Evolutionary conservation across 2,113 vertebrate genomes (phyloP), one percentile per base, ranked within the genome.

Genomic region (Dendrocopos noguchii): DNA sequence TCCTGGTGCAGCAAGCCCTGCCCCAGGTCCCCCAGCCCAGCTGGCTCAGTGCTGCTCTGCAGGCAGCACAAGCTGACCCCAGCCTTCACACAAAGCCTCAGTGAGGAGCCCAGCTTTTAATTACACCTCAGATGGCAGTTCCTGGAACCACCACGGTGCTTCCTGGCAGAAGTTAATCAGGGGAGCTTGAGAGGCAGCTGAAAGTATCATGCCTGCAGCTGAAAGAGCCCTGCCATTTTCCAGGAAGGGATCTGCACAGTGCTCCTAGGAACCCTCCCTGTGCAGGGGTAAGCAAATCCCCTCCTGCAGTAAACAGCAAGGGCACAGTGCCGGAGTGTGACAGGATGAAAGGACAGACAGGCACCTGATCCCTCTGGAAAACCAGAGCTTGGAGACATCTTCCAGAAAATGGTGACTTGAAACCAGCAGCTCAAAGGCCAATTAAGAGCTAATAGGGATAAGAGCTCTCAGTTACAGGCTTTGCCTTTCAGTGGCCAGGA

Each of bases 351-450:
- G 92, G 91, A 83, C 84, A 90, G 1, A 1, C 77, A 1, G 95
- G 93, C 84, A 94, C 84, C 86, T 55, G 92, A 92, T 90, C 92
- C 80, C 39, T 29, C 80, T 90, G 85, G 82, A 95, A 88, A 95
- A 68, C 24, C 2, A 7, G 19, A 93, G 74, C 84, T 71, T 83
- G 88, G 76, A 82, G 77, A 39, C 80, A 34, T 71, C 92, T 91
- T 76, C 94, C 92, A 87, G 83, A 91, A 92, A 86, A 61, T 9
- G 46, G 89, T 18, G 83, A 96, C 93, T 82, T 91, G 87, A 94
- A 93, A 92, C 85, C 85, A 83, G 34, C 44, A 0, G 0, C 84
- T 44, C 94, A 88, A 95, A 95, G 89, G 91, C 96, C 89, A 72
- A 6, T 64, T 46, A 44, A 91, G 80, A 76, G 16, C 80, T 34